A percentile compares a stretch with the other conserved stretches of the same genome.
These are phyloP conservation scores for Drosophila mercatorum DNA, from an alignment of 2,888 invertebrate genomes.

Conservation along the genomic window DNA sequence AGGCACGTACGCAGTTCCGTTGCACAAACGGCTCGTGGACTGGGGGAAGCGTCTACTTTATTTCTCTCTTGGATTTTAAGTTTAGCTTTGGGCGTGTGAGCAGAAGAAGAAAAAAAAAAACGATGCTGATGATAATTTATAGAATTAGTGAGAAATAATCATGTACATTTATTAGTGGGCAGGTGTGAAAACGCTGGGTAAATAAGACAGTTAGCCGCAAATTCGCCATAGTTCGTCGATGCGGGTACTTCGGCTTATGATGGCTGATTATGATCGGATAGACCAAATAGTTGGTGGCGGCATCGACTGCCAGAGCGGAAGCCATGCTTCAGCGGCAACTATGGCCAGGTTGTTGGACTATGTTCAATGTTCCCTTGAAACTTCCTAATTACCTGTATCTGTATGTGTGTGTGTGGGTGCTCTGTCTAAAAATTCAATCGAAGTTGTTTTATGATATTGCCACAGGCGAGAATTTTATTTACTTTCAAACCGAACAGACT, in stretches of 20 bases:
- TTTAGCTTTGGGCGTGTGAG: constrained; percentile 13
- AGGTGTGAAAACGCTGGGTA: constrained; percentile 68
- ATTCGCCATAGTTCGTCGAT: constrained; percentile 50
- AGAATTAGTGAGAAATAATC: constrained; percentile 79
- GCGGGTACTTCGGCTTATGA: constrained; percentile 19
- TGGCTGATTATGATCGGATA: constrained; percentile 26
- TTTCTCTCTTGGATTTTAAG: constrained; percentile 13
- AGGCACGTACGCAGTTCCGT: constrained; percentile 33
- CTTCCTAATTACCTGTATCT: constrained; percentile 60
- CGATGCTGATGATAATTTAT: constrained; percentile 69
- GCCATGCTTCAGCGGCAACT: constrained; percentile 28
- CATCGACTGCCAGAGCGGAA: constrained; percentile 23
- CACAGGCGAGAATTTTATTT: background rate
- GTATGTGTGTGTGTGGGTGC: background rate
- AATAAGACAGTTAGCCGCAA: constrained; percentile 57
- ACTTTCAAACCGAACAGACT: constrained; percentile 1
- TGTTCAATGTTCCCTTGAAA: constrained; percentile 58
- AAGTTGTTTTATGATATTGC: constrained; percentile 32
- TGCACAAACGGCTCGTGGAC: constrained; percentile 23
- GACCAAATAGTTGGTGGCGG: constrained; percentile 7
- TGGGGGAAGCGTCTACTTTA: constrained; percentile 1
- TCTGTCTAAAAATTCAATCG: constrained; percentile 20
- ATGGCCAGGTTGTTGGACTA: constrained; percentile 43
- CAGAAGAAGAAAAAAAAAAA: constrained; percentile 10
- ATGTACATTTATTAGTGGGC: constrained; percentile 75